Evolutionary conservation across 2,888 invertebrate genomes (phyloP).

Genomic region (Boloria selene): DNA sequence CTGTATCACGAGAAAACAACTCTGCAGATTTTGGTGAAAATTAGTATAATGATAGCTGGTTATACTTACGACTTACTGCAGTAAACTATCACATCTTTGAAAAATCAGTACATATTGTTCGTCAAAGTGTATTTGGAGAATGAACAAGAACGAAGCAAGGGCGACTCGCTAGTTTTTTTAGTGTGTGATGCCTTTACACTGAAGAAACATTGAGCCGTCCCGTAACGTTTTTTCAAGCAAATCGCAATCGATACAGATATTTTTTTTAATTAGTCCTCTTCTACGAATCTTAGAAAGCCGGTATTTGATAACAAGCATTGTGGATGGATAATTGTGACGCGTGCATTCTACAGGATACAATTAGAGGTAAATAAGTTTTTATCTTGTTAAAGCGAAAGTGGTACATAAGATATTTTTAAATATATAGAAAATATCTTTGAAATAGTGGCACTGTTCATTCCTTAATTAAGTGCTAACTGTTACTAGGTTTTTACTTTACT

Average conservation of each 20-base stretch:
- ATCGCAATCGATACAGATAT: conserved; percentile 42
- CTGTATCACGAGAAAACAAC: too few species aligned
- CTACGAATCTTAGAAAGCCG: conserved; percentile 37
- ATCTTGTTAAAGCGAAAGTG: conserved; percentile 28
- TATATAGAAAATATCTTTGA: neutral
- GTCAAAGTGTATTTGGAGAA: too few species aligned
- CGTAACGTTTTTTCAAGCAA: conserved; percentile 34
- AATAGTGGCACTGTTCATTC: neutral
- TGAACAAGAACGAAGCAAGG: too few species aligned
- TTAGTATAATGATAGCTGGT: too few species aligned
- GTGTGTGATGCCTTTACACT: conserved; percentile 22
- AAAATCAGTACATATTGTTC: too few species aligned
- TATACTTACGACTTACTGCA: too few species aligned
- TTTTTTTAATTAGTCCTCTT: conserved; percentile 39
- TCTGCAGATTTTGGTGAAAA: too few species aligned
- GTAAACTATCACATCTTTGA: too few species aligned
- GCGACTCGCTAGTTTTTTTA: too few species aligned
- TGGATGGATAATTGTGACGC: conserved; percentile 29
- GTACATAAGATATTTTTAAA: neutral
- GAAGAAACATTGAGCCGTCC: conserved; percentile 27
- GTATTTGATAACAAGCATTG: conserved; percentile 38
- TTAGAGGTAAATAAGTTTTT: conserved; percentile 16
- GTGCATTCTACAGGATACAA: conserved; percentile 32
- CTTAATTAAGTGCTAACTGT: neutral
- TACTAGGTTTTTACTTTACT: too few species aligned